Base-by-base conservation (phyloP, 1,140 invertebrate genomes). In the Harpegnathos saltator region DNA sequence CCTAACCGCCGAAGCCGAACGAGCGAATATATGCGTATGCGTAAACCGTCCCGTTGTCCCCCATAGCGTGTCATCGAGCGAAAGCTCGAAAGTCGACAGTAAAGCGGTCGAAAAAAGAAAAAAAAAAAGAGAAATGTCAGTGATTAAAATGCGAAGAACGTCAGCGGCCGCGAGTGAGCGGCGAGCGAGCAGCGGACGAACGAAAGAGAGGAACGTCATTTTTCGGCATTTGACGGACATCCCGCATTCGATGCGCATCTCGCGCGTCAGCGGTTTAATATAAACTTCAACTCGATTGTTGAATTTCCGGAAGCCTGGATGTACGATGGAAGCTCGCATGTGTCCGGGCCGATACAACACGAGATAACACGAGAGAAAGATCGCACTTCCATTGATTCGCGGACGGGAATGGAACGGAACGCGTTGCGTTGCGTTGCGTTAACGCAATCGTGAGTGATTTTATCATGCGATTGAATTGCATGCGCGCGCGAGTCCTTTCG, bases 251-350 rank as follows among this genome's bases (percentile, higher is more conserved):
- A 50, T 44, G 22, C 38, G 29, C 9, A n/a, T n/a, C n/a, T n/a
- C n/a, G n/a, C 66, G 24, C 12, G 15, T 1, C 62, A 9, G 12
- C 50, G 11, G 44, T 78, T 24, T 68, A 65, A 75, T 75, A 52
- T 29, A 24, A 63, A 75, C 14, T 52, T n/a, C 59, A 52, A 63
- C 61, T 12, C 44, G 17, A 62, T 75, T 62, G 59, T 15, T 48
- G 73, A 22, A 75, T 75, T 75, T 63, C 33, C 24, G 38, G 44
- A 61, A 48, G 17, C 3, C 17, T 44, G 38, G 11, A 0, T n/a
- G n/a, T 44, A 44, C 7, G n/a, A 3, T 33, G 26, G 12, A 50
- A 75, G 22, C 63, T 65, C 26, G 63, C n/a, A n/a, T n/a, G n/a
- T 75, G 62, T 75, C 58, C 58, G 29, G 59, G 2, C 29, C 17